A percentile compares a stretch with the other conserved stretches of the same genome.
These are phyloP conservation scores for Chauna torquata DNA, from an alignment of 2,113 vertebrate genomes.

Conservation along the genomic window DNA sequence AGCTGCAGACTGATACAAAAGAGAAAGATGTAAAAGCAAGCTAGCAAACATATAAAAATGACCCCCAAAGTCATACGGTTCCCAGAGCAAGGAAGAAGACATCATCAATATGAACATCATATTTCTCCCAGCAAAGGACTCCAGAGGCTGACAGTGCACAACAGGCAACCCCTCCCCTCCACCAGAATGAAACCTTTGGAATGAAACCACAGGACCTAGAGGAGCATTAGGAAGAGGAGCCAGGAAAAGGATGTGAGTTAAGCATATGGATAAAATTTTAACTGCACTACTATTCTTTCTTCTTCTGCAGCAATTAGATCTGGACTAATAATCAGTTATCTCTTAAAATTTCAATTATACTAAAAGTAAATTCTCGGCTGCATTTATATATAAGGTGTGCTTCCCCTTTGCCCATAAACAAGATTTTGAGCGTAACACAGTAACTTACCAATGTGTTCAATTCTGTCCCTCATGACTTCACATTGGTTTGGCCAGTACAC, in stretches of 20 bases:
- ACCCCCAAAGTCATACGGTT: background rate
- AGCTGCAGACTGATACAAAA: background rate
- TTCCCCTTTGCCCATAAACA: background rate
- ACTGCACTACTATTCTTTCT: background rate
- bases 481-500: slow-evolving; percentile 78
- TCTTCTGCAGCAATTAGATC: background rate
- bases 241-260: background rate
- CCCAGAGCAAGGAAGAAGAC: background rate
- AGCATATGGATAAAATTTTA: background rate
- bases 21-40: background rate
- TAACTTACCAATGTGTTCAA: slow-evolving; percentile 77
- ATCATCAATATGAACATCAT: background rate
- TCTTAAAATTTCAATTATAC: background rate
- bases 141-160: background rate
- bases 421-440: background rate
- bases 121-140: background rate
- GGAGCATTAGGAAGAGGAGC: background rate
- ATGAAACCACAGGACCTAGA: background rate
- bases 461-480: slow-evolving; percentile 75
- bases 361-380: background rate
- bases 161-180: background rate
- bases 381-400: background rate
- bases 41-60: background rate
- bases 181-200: background rate
- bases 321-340: background rate